Evolutionary conservation across 1,140 invertebrate genomes (phyloP).

Genomic region (Plectrocnemia conspersa): DNA sequence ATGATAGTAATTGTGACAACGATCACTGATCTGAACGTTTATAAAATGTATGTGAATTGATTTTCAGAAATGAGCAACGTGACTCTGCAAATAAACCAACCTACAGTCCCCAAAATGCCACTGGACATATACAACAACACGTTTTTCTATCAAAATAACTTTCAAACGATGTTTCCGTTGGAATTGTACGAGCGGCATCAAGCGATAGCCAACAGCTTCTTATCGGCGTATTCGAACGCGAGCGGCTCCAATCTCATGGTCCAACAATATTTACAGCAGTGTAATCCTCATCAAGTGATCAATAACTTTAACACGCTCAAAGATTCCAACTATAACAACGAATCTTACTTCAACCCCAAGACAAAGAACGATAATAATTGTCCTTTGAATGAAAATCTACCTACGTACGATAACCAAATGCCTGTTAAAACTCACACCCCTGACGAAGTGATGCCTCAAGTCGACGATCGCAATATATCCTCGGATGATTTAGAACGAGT

Average conservation of each 20-base stretch:
- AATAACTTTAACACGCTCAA: constrained; percentile 17
- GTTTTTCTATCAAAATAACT: constrained; percentile 29
- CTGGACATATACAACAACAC: constrained; percentile 25
- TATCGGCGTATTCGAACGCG: constrained; percentile 21
- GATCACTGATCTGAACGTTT: too few relatives aligned
- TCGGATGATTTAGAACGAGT: too few relatives aligned
- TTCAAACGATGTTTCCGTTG: constrained; percentile 27
- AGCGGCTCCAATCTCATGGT: constrained; percentile 17
- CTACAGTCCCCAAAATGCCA: constrained; percentile 2
- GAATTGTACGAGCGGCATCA: constrained; percentile 30
- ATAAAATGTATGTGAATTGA: neutral
- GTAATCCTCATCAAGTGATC: constrained; percentile 7
- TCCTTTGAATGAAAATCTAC: too few relatives aligned
- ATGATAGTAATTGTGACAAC: too few relatives aligned
- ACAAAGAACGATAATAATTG: too few relatives aligned
- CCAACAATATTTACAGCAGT: constrained; percentile 24
- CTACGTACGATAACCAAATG: too few relatives aligned
- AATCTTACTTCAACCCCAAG: constrained; percentile 1
- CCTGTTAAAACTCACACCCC: too few relatives aligned
- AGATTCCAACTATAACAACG: constrained; percentile 16
- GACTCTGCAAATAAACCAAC: neutral
- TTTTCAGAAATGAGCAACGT: neutral
- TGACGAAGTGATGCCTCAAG: too few relatives aligned
- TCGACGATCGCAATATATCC: too few relatives aligned
- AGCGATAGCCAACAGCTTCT: constrained; percentile 25